These are phyloP conservation scores for Drosophila eohydei DNA, from an alignment of 2,888 invertebrate genomes.

Conservation along the genomic window DNA sequence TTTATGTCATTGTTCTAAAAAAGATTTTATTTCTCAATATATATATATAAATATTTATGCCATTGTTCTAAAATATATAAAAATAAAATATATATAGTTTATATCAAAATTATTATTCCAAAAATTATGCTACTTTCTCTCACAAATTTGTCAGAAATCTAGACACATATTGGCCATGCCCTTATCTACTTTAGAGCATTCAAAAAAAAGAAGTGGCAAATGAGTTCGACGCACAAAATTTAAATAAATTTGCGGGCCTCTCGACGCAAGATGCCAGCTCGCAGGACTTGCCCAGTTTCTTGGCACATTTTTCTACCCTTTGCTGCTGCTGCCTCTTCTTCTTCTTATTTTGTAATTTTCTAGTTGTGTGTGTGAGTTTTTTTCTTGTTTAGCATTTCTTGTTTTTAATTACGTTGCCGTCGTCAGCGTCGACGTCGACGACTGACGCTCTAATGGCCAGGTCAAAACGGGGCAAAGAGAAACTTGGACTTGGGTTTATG, in stretches of 20 bases:
- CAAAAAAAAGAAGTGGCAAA: slow-evolving; percentile 2
- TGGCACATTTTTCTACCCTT: slow-evolving; percentile 61
- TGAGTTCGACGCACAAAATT: slow-evolving; percentile 66
- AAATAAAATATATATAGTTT: no score
- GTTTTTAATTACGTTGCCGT: slow-evolving; percentile 74
- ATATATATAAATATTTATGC: no score
- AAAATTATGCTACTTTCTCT: no score
- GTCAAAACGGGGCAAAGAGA: slow-evolving; percentile 16
- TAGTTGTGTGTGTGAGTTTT: slow-evolving; percentile 11
- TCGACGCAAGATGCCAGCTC: slow-evolving; percentile 13
- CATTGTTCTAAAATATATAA: no score
- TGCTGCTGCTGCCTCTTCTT: not conserved
- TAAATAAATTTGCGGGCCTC: slow-evolving; percentile 65
- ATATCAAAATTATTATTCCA: no score
- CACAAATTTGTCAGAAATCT: not conserved
- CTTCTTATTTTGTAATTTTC: slow-evolving; percentile 10
- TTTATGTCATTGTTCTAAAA: no score
- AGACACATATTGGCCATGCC: not conserved
- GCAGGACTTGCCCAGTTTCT: slow-evolving; percentile 52
- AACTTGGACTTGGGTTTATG: slow-evolving; percentile 67
- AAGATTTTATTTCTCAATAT: no score
- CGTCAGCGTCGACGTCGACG: slow-evolving; percentile 44
- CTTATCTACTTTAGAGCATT: not conserved
- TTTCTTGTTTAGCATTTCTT: slow-evolving; percentile 59
- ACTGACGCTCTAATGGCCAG: slow-evolving; percentile 65